Base-by-base conservation (phyloP, 2,888 invertebrate species). In the Cartodere bifasciata region DNA sequence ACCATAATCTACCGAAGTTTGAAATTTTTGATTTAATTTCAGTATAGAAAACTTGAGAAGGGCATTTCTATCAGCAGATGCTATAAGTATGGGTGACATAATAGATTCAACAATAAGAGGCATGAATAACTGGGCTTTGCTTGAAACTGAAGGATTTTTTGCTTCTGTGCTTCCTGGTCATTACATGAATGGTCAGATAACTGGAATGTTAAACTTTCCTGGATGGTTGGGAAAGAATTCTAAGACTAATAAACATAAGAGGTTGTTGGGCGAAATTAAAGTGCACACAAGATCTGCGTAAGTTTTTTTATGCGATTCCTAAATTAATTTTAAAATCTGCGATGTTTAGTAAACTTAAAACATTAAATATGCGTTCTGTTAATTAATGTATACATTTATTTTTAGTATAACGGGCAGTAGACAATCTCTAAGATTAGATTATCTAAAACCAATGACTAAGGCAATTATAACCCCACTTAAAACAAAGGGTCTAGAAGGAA, bases 211-310 rank as follows among this genome's bases (percentile, higher is more conserved):
- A 12, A 78, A 81, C 50, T 98, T 98, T 60, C 98, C 98, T 2
- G 65, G 72, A 21, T 98, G 97, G 95, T 73, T 98, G 31, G 98
- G 98, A 2, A 90, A 90, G 62, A 88, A 94, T 64, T 95, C 97
- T 0, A 78, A 75, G 38, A 64, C 70, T 11, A 75, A 63, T 40
- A 97, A 95, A 63, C 75, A 83, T 52, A 74, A 78, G 25, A 67
- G 94, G 12, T 65, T 92, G 26, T 63, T 82, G 7, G 82, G 83
- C 57, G 88, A 91, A 57, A 66, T 94, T 29, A 79, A 84, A 44
- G 69, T 77, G n/a, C 95, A 95, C 49, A 84, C 85, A 34, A 66
- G 85, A 39, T 68, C 83, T 13, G 75, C 75, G 85, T 86, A 55
- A 54, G 58, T 45, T 24, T 23, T 24, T n/a, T 16, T 27, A 12